These are phyloP conservation scores for Herminia tarsipennalis DNA, from an alignment of 2,888 invertebrate species.

Conservation along the genomic window DNA sequence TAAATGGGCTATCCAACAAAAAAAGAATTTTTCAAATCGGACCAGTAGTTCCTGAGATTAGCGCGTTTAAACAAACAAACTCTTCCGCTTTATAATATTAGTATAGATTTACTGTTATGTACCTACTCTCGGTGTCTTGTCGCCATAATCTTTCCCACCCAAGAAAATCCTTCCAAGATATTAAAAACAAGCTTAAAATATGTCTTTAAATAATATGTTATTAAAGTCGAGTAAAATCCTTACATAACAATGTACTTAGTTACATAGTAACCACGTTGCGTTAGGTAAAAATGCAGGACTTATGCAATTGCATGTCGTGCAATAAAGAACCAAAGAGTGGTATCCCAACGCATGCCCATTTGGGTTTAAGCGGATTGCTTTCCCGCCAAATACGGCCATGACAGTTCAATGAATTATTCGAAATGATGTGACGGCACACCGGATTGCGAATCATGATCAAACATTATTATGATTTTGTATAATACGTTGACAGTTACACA, in stretches of 20 bases:
- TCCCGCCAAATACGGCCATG: slow-evolving; percentile 84
- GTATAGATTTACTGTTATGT: too few species aligned
- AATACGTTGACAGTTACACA: slow-evolving; percentile 36
- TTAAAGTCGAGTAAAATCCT: slow-evolving; percentile 15
- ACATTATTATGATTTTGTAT: slow-evolving; percentile 61
- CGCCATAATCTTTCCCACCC: background rate
- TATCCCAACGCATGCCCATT: slow-evolving; percentile 73
- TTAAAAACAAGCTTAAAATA: slow-evolving; percentile 5
- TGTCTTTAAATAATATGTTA: slow-evolving; percentile 8
- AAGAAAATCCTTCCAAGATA: background rate
- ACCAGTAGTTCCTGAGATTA: too few species aligned
- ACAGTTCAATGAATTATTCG: slow-evolving; percentile 82
- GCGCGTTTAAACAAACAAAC: too few species aligned
- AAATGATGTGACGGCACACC: slow-evolving; percentile 67
- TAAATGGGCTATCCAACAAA: too few species aligned
- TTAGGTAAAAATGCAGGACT: slow-evolving; percentile 63
- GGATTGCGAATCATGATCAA: slow-evolving; percentile 57
- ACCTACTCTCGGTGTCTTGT: too few species aligned
- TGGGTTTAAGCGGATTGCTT: slow-evolving; percentile 82
- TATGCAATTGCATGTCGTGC: slow-evolving; percentile 64
- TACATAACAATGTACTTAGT: slow-evolving; percentile 14
- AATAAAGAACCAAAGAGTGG: slow-evolving; percentile 73
- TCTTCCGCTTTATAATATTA: too few species aligned
- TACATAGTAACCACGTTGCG: slow-evolving; percentile 28
- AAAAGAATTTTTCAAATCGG: too few species aligned